These are phyloP conservation scores for Pinna nobilis DNA, from an alignment of 1,140 invertebrate genomes.

Conservation along the genomic window DNA sequence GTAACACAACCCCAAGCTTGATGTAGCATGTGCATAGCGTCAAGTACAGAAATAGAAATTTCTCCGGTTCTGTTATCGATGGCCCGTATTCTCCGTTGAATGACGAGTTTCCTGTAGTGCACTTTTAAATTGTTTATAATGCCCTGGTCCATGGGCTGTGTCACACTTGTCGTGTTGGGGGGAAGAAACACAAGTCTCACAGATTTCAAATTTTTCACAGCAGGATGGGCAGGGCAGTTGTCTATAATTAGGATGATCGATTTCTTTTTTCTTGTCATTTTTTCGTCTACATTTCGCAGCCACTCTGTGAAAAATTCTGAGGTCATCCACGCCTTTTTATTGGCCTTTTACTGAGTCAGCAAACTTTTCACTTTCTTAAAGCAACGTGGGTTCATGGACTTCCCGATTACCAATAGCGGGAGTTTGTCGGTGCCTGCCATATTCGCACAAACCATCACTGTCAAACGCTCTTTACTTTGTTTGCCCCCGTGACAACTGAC, in stretches of 20 bases:
- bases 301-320: conserved; percentile 53
- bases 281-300: conserved; percentile 42
- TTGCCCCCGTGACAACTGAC: conserved; percentile 61
- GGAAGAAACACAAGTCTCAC: conserved; percentile 56
- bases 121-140: conserved; percentile 38
- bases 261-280: conserved; percentile 29
- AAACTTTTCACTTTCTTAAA: conserved; percentile 72
- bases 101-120: conserved; percentile 23
- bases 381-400: conserved; percentile 74
- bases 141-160: conserved; percentile 43
- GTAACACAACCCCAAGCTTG: conserved; percentile 15
- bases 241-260: conserved; percentile 43
- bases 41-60: conserved; percentile 2
- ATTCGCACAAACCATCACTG: conserved; percentile 73
- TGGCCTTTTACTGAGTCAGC: conserved; percentile 33
- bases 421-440: conserved; percentile 74
- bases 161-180: conserved; percentile 43
- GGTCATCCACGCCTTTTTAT: conserved; percentile 76
- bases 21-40: conserved; percentile 8
- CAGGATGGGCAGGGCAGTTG: conserved; percentile 43
- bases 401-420: conserved; percentile 75
- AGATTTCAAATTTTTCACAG: conserved; percentile 44
- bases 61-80: conserved; percentile 24
- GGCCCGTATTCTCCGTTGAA: neutral
- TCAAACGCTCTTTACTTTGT: conserved; percentile 74